phyloP scores from a whole-genome alignment of 1,140 invertebrate species.

The Drosophila ohnishii region DNA sequence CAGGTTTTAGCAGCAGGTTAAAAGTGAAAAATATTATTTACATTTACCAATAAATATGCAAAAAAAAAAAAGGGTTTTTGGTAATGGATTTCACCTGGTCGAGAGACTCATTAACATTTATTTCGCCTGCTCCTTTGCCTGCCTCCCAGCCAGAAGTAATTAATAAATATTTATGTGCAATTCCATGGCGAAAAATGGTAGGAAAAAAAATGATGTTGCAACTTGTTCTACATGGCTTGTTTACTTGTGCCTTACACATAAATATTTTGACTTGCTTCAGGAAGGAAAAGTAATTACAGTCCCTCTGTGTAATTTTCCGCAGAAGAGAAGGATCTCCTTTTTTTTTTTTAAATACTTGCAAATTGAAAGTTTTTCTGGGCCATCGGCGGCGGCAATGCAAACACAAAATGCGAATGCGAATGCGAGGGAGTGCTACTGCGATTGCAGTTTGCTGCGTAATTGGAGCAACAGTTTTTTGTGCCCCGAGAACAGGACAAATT shows the following conservation, averaged over 20 bases:
- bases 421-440: not conserved
- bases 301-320: not conserved
- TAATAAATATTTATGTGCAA: slow-evolving; percentile 17
- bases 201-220: not conserved
- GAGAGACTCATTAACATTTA: not conserved
- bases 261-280: slow-evolving; percentile 4
- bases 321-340: not conserved
- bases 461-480: slow-evolving; percentile 39
- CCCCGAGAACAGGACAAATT: slow-evolving; percentile 31
- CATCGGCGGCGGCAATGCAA: slow-evolving; percentile 4
- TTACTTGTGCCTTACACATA: not conserved
- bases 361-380: slow-evolving; percentile 22
- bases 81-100: not conserved
- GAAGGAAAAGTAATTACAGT: slow-evolving; percentile 10
- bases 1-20: not conserved
- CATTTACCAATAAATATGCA: not conserved
- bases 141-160: not conserved
- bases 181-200: not conserved
- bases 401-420: not conserved
- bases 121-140: not conserved
- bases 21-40: not conserved
- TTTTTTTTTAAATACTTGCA: slow-evolving; percentile 15
- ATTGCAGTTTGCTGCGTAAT: slow-evolving; percentile 25
- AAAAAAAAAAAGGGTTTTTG: not conserved
- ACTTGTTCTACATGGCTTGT: slow-evolving; percentile 2